Conservation (phyloP, 2,113 vertebrate genomes). For the Aleadryas rufinucha region DNA sequence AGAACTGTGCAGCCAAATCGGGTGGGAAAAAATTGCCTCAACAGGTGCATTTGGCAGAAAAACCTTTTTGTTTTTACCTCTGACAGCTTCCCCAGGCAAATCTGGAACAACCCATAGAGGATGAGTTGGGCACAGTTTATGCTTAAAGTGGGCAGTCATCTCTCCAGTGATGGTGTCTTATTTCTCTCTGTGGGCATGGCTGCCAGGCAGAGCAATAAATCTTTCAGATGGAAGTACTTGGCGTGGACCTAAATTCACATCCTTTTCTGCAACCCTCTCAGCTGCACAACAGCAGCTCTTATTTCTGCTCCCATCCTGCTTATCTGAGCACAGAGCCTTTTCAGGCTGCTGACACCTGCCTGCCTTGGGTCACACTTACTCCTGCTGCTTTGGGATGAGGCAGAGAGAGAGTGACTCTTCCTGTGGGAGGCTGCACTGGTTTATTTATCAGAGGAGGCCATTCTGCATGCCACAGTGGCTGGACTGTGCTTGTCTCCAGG, state of each 20-base stretch:
- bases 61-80: neutral
- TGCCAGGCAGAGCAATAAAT: neutral
- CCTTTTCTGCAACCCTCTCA: neutral
- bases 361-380: neutral
- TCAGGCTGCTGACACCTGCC: neutral
- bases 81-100: neutral
- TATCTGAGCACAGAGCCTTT: neutral
- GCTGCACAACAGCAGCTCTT: neutral
- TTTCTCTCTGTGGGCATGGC: neutral
- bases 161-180: neutral
- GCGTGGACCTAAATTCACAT: neutral
- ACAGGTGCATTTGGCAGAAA: neutral
- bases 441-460: neutral
- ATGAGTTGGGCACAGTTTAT: neutral
- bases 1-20: neutral
- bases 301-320: neutral
- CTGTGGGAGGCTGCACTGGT: no score
- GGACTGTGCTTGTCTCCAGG: neutral
- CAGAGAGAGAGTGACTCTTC: neutral
- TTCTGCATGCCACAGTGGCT: neutral
- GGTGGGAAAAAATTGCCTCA: neutral
- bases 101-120: neutral
- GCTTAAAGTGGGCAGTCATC: neutral
- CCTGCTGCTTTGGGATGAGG: neutral
- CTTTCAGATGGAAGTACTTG: neutral